phyloP scores from a whole-genome alignment of 2,113 vertebrate species.

The Perca schrenkii region DNA sequence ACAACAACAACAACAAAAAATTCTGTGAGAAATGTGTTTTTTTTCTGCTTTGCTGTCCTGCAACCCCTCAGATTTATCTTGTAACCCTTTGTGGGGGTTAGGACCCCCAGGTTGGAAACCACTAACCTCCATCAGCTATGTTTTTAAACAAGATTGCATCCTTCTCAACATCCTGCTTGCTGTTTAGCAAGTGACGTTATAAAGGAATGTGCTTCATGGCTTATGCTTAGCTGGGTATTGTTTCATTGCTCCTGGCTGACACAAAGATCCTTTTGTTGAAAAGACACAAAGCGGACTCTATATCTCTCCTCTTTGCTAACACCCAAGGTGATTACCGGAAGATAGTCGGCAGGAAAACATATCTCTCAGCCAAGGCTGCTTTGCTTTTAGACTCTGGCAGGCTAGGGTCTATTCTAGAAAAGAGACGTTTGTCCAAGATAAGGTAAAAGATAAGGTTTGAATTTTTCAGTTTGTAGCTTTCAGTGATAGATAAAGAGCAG shows the following conservation, averaged over 20 bases:
- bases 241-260: slow-evolving; percentile 30
- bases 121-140: neutral
- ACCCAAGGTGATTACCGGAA: slow-evolving; percentile 62
- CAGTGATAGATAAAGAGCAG: slow-evolving; percentile 25
- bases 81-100: neutral
- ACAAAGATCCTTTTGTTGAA: slow-evolving; percentile 60
- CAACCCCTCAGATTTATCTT: neutral
- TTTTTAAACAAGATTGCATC: neutral
- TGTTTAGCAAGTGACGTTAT: slow-evolving; percentile 26
- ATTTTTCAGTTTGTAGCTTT: slow-evolving; percentile 32
- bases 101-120: neutral
- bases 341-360: slow-evolving; percentile 53
- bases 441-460: slow-evolving; percentile 15
- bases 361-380: slow-evolving; percentile 34
- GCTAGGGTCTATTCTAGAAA: neutral
- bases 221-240: slow-evolving; percentile 44
- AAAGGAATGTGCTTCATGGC: slow-evolving; percentile 45
- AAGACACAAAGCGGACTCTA: slow-evolving; percentile 47
- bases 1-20: too few relatives aligned
- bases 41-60: neutral
- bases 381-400: slow-evolving; percentile 55
- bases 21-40: too few relatives aligned
- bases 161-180: neutral
- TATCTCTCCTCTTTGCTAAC: slow-evolving; percentile 40
- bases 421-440: slow-evolving; percentile 22